These are phyloP conservation scores for Dissostichus mawsoni DNA, from an alignment of 2,113 vertebrate species.

Conservation along the genomic window DNA sequence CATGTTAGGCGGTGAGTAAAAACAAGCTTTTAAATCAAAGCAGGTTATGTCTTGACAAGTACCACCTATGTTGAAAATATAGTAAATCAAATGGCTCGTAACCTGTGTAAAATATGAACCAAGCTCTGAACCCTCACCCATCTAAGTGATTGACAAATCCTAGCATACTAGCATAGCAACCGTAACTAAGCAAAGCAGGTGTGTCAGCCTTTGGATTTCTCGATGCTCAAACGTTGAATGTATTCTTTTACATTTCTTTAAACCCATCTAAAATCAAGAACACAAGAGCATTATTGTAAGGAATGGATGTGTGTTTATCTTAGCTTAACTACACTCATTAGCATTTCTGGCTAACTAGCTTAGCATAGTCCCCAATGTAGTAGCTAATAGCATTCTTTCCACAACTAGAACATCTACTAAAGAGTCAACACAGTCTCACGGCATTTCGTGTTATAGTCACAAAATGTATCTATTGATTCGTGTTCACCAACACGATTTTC, in stretches of 20 bases:
- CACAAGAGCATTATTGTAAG: no score
- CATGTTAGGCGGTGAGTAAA: not conserved
- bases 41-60: not conserved
- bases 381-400: no score
- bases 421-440: no score
- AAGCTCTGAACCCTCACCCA: not conserved
- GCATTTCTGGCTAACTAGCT: not conserved
- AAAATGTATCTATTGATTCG: no score
- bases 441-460: no score
- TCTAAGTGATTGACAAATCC: not conserved
- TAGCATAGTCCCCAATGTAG: no score
- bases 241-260: not conserved
- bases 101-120: not conserved
- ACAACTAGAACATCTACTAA: no score
- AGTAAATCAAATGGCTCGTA: not conserved
- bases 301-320: no score
- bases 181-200: not conserved
- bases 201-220: not conserved
- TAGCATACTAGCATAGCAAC: not conserved
- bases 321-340: not conserved
- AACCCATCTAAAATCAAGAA: no score
- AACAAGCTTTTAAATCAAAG: not conserved
- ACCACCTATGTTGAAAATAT: not conserved
- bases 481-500: no score
- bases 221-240: not conserved